phyloP scores from a whole-genome alignment of 2,888 invertebrate species.

The Trypoxylon attenuatum region DNA sequence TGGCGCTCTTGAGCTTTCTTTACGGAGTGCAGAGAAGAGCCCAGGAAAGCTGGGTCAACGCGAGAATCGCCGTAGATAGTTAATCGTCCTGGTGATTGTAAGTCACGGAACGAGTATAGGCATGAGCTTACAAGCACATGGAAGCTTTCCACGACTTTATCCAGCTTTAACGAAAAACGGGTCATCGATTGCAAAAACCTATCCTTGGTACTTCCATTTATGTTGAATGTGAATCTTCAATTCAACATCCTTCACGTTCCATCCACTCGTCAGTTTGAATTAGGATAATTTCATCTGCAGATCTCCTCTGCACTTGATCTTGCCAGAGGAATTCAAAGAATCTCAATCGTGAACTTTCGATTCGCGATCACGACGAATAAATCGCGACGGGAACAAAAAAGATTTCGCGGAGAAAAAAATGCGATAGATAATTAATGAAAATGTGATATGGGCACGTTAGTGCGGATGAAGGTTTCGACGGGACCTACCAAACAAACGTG shows the following conservation, averaged over 20 bases:
- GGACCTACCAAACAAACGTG: conserved; percentile 99
- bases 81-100: no score
- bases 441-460: conserved; percentile 77
- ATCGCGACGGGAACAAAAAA: conserved; percentile 10
- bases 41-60: no score
- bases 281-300: no score
- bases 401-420: conserved; percentile 22
- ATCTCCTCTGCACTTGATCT: conserved; percentile 9
- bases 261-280: no score
- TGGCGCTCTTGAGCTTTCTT: conserved; percentile 13
- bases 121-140: no score
- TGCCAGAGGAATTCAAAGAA: background rate
- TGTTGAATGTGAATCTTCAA: background rate
- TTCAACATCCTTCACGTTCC: background rate
- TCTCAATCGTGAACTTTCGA: background rate
- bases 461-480: conserved; percentile 99
- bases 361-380: background rate
- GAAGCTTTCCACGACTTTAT: no score
- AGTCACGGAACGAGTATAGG: no score
- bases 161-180: background rate
- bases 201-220: no score
- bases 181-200: background rate
- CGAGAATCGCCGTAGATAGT: conserved; percentile 13
- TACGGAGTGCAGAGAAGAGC: no score
- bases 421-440: conserved; percentile 47